Base-by-base conservation (phyloP, 2,888 invertebrate genomes). In the Myopa tessellatipennis region DNA sequence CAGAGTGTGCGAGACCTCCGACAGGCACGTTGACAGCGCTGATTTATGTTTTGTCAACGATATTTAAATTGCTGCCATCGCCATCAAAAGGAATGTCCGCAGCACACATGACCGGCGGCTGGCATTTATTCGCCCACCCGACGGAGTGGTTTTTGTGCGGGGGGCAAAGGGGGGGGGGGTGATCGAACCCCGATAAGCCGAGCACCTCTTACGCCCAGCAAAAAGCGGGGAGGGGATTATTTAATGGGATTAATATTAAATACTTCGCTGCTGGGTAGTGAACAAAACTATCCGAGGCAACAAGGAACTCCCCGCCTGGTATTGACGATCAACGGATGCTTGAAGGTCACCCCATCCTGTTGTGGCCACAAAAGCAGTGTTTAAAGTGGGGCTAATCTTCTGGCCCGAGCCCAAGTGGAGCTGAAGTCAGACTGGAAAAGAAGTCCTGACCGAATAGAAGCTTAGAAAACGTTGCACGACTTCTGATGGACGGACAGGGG, bases 31-130 rank as follows among this genome's bases (percentile, higher is more conserved):
- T 65, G 65, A 65, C 65, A 65, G 38, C 65, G 38, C 65, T 65
- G 38, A 65, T 65, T 65, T 65, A 65, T 65, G 65, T 65, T 65
- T 65, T 65, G 65, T 65, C 65, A 65, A 65, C 65, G 65, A 3
- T 65, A 36, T 65, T 65, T 65, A 36, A 65, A 65, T 65, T 65
- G 65, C 38, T 38, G 38, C 38, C 38, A 38, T 14, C 38, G 65
- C 65, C 14, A 34, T 12, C 38, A 34, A 65, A 55, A 12, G 12
- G 55, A 55, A 65, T 65, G 65, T 65, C 38, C 65, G 34, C 65
- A 65, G 12, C 12, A 34, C 12, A n/a, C n/a, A 40, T 40, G 40
- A 40, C 4, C 40, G 5, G 40, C 40, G 40, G 40, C 8, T 40
- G 8, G 4, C 8, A 6, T 40, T 40, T 40, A 40, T 40, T 40